Conservation (phyloP, 2,113 vertebrate species). For the Indicator indicator region DNA sequence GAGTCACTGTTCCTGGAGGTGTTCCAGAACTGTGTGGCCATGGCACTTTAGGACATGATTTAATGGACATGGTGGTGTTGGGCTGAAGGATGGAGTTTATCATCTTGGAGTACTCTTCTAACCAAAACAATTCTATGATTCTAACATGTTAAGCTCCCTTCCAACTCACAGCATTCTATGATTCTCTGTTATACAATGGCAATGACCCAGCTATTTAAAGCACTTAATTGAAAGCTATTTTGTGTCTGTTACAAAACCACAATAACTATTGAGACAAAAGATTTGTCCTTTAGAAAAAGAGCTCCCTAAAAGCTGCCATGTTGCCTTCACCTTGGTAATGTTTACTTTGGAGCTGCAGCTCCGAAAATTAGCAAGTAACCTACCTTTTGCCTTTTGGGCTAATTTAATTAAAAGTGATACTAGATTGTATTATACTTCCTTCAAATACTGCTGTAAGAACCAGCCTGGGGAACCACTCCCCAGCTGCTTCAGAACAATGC, state of each 20-base stretch:
- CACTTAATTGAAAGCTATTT: neutral
- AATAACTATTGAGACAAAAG: neutral
- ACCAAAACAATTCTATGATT: no score
- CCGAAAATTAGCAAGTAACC: conserved; percentile 29
- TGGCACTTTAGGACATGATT: no score
- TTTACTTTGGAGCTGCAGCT: neutral
- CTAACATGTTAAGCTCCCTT: no score
- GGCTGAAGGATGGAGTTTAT: no score
- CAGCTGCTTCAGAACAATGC: conserved; percentile 39
- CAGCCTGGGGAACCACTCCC: conserved; percentile 22
- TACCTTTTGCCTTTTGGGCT: conserved; percentile 25
- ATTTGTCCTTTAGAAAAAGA: neutral
- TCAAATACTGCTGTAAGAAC: conserved; percentile 31
- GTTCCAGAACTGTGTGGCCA: no score
- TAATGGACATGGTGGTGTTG: no score
- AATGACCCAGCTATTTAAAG: neutral
- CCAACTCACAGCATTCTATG: no score
- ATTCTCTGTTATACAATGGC: no score
- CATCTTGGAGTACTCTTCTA: no score
- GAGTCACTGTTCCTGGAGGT: no score
- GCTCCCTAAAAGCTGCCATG: neutral
- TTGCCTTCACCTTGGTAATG: neutral
- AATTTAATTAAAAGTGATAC: conserved; percentile 44
- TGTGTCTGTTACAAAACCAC: neutral
- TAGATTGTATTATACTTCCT: conserved; percentile 39